Evolutionary conservation across 2,888 invertebrate genomes (phyloP).

Genomic region (Xiphydria camelus): DNA sequence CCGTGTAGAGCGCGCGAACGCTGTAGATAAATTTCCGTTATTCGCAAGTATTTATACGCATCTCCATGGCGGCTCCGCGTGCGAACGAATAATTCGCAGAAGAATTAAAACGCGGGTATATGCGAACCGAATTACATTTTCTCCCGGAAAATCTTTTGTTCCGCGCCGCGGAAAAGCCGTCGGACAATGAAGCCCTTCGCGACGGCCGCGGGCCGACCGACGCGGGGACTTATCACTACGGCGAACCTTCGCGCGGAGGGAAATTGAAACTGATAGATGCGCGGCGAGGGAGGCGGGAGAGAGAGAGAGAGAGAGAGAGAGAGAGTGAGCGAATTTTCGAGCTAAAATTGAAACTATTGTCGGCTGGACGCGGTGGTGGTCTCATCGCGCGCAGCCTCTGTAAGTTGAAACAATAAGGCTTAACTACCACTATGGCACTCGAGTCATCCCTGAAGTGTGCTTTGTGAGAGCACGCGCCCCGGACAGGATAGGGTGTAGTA

Average conservation of each 20-base stretch:
- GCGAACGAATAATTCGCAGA: too few species aligned
- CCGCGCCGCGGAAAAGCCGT: conserved; percentile 9
- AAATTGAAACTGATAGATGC: too few species aligned
- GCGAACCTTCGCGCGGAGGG: conserved; percentile 4
- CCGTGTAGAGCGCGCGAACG: too few species aligned
- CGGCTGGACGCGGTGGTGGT: conserved; percentile 29
- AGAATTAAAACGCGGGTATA: too few species aligned
- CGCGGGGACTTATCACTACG: conserved; percentile 23
- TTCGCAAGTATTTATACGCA: too few species aligned
- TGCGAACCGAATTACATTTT: too few species aligned
- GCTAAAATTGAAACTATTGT: conserved; percentile 34
- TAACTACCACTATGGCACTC: conserved; percentile 45
- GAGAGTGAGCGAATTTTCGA: too few species aligned
- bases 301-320: too few species aligned
- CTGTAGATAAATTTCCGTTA: too few species aligned
- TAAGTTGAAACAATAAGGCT: conserved; percentile 50
- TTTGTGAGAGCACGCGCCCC: conserved; percentile 55
- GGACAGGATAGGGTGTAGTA: conserved; percentile 16
- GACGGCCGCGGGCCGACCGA: too few species aligned
- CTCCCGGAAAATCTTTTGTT: conserved; percentile 23
- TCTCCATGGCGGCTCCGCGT: too few species aligned
- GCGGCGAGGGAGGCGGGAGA: conserved; percentile 15
- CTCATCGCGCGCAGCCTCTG: conserved; percentile 13
- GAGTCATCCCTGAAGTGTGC: conserved; percentile 51
- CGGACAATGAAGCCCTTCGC: not conserved